phyloP scores from a whole-genome alignment of 2,113 vertebrate species.

The Pristiophorus japonicus region DNA sequence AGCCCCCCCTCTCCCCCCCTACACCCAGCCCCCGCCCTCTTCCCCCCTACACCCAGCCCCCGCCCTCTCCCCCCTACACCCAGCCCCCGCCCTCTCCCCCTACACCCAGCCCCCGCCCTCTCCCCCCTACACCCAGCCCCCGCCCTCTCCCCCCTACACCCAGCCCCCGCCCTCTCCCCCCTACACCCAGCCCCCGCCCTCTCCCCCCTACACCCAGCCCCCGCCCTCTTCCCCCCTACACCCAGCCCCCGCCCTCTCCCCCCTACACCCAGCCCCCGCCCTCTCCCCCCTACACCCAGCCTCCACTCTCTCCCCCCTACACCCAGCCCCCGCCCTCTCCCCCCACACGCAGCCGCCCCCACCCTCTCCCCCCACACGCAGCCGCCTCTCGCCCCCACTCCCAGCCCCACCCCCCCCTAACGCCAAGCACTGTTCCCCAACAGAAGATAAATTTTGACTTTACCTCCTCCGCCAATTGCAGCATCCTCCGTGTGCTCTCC shows the following conservation, averaged over 20 bases:
- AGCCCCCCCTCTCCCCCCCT: no score
- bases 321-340: no score
- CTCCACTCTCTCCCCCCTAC: no score
- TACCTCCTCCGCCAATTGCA: slow-evolving; percentile 87
- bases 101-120: not conserved
- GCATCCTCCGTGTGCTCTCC: slow-evolving; percentile 93
- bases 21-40: not conserved
- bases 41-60: no score
- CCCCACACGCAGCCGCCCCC: not conserved
- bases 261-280: no score
- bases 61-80: not conserved
- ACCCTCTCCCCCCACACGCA: not conserved
- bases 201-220: not conserved
- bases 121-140: no score
- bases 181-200: no score
- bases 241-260: not conserved
- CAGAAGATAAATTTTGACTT: slow-evolving; percentile 45
- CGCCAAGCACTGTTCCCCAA: not conserved
- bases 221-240: no score
- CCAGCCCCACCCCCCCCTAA: not conserved
- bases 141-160: no score
- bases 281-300: not conserved
- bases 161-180: not conserved
- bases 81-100: no score
- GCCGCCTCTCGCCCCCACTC: not conserved